Evolutionary conservation across 2,113 vertebrate species (phyloP), one percentile per base, ranked within the genome.

Genomic region (Zosterops lateralis): DNA sequence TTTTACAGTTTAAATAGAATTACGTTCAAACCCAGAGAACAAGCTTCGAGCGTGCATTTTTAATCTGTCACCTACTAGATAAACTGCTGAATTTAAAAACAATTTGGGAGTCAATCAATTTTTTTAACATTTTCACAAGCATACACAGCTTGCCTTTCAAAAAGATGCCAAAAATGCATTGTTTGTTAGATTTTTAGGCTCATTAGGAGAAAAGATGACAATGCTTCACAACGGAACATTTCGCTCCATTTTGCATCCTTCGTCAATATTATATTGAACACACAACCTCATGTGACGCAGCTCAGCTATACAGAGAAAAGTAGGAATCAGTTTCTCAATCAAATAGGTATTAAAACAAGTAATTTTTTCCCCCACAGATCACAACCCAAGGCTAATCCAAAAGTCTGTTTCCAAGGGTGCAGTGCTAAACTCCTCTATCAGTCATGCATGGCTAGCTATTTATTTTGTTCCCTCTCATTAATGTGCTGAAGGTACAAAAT

Each of bases 1-100:
- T 99, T 99, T 99, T 99, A 98, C 98, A 98, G 98, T 99, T 99
- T 99, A 99, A 99, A 99, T 98, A 98, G 98, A 98, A 98, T 98
- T 98, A 98, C 97, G 97, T 98, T 98, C 98, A 98, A 97, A 97
- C 97, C 97, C 97, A 97, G 97, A 97, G 98, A 98, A 99, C 98
- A 98, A 98, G 98, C 98, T 99, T 98, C 93, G 96, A 98, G 98
- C 97, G 95, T 98, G 98, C 98, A 98, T 98, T 98, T 98, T 98
- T 98, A 98, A 98, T 98, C 98, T 98, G 98, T 98, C 98, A 98
- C 97, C 97, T 98, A 97, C 97, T 97, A 98, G 98, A 98, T 98
- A 98, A 98, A 98, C 98, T 98, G 98, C 97, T 98, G 98, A 98
- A 98, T 98, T 98, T 98, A 98, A 98, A 98, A 98, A 98, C 98